Evolutionary conservation across 2,797 vertebrate genomes (phyloP).

Genomic region (Cryptoprocta ferox): DNA sequence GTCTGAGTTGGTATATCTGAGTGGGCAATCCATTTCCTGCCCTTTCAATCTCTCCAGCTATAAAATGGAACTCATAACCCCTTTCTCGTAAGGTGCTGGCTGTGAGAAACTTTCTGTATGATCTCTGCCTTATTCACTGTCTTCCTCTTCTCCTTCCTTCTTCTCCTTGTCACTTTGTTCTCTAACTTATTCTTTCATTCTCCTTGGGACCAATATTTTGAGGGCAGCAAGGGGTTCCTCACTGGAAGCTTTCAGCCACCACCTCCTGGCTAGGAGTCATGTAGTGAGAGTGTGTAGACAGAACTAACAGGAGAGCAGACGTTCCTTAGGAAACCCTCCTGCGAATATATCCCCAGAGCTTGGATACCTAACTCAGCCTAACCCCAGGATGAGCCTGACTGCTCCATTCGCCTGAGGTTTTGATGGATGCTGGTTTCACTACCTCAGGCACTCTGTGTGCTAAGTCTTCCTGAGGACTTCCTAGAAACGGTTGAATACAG

Average conservation of each 20-base stretch:
- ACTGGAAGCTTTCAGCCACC: not conserved
- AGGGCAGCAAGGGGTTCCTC: not conserved
- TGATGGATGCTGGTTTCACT: not conserved
- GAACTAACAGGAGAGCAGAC: not conserved
- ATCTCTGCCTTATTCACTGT: not conserved
- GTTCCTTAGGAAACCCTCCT: not conserved
- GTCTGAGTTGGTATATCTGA: not conserved
- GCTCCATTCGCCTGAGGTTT: not conserved
- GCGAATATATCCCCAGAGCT: rapidly evolving
- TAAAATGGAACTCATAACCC: not conserved
- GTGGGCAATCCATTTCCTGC: not conserved
- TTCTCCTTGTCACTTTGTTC: not conserved
- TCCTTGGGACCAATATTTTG: not conserved
- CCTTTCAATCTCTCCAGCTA: not conserved
- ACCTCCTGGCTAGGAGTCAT: not conserved
- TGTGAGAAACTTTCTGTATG: not conserved
- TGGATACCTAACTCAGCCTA: not conserved
- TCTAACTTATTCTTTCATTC: not conserved
- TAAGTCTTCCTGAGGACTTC: not conserved
- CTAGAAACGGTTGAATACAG: not conserved
- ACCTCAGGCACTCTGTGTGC: not conserved
- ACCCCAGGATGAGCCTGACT: too few species aligned
- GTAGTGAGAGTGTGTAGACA: not conserved
- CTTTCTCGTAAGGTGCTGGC: not conserved
- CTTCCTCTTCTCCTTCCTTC: not conserved